These are phyloP conservation scores for Batillaria attramentaria DNA, from an alignment of 1,140 invertebrate species.

Conservation along the genomic window DNA sequence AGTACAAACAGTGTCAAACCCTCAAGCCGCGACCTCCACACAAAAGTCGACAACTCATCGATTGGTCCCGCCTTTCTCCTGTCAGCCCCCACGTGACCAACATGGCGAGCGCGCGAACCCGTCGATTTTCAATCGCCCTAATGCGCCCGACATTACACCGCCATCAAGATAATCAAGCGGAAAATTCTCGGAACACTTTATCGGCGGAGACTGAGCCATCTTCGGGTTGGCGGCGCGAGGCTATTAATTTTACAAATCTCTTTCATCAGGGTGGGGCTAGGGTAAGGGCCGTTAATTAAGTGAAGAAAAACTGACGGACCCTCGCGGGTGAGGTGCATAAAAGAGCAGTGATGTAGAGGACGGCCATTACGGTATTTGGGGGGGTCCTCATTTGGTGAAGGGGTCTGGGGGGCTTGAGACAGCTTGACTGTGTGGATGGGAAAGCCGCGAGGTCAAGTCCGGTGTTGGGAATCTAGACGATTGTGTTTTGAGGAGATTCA, in stretches of 20 bases:
- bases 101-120: constrained; percentile 14
- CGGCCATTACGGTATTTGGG: background rate
- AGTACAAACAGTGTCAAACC: no score
- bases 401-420: background rate
- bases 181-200: constrained; percentile 16
- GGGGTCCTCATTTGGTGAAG: no score
- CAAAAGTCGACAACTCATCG: background rate
- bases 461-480: no score
- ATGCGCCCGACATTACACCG: constrained; percentile 23
- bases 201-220: constrained; percentile 11
- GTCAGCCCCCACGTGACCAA: constrained; percentile 19
- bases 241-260: constrained; percentile 30
- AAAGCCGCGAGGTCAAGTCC: no score
- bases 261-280: background rate
- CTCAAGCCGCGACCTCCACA: no score
- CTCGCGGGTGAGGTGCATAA: background rate
- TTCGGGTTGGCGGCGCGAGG: background rate
- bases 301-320: background rate
- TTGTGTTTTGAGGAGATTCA: no score
- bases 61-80: constrained; percentile 25
- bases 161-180: constrained; percentile 25
- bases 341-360: background rate
- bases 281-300: background rate
- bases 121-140: constrained; percentile 28
- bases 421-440: background rate